Percentiles rank a stretch among this genome's conserved stretches.
Conservation (phyloP, 2,888 invertebrate genomes). For the Conchocele bisecta region DNA sequence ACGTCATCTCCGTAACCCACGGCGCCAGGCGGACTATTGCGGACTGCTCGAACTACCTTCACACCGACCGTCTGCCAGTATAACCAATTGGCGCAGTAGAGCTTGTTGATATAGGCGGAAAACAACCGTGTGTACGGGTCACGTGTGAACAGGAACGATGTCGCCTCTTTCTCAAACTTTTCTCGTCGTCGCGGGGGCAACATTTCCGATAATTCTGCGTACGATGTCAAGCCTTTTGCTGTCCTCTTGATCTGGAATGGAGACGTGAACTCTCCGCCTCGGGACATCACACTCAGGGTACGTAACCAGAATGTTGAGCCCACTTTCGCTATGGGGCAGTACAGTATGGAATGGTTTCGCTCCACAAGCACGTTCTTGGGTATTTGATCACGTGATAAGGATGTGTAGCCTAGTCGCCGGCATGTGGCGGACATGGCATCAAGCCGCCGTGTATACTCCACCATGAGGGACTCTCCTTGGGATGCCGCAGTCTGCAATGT, state of each 20-base stretch:
- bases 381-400: too few relatives aligned
- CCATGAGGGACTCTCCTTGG: too few relatives aligned
- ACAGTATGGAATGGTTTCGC: neutral
- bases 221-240: neutral
- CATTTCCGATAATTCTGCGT: too few relatives aligned
- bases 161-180: neutral
- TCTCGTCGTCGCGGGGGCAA: too few relatives aligned
- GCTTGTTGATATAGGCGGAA: conserved; percentile 9
- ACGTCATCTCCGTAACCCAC: conserved; percentile 1
- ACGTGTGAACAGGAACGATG: neutral
- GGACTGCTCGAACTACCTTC: neutral
- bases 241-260: neutral
- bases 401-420: too few relatives aligned
- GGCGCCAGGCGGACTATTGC: neutral
- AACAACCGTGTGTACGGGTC: neutral
- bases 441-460: too few relatives aligned
- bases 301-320: conserved; percentile 3
- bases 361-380: neutral
- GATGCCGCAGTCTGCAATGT: too few relatives aligned
- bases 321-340: neutral
- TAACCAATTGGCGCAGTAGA: neutral
- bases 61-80: neutral
- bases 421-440: too few relatives aligned
- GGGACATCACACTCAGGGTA: neutral
- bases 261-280: neutral